A percentile compares a stretch with the other conserved stretches of the same genome.
Conservation (phyloP, 2,797 vertebrate genomes). For the Poeciliopsis paucimaculata region DNA sequence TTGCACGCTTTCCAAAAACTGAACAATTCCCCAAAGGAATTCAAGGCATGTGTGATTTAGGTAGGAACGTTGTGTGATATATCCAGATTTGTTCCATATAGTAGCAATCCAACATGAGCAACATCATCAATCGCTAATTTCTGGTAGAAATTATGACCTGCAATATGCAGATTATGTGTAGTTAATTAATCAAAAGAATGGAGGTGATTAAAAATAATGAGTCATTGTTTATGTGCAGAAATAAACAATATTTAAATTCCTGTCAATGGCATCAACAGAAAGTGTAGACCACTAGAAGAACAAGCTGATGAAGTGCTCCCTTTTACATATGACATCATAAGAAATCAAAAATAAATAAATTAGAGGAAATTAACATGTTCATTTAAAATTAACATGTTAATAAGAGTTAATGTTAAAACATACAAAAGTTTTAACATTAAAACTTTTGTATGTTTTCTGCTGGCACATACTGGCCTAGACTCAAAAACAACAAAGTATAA, state of each 20-base stretch:
- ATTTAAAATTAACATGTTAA: too few relatives aligned
- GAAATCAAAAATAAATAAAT: too few relatives aligned
- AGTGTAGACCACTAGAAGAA: too few relatives aligned
- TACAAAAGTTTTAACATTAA: too few relatives aligned
- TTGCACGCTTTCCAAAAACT: constrained; percentile 40
- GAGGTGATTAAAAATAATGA: background rate
- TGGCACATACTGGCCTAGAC: background rate
- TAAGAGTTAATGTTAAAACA: too few relatives aligned
- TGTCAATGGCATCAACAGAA: too few relatives aligned
- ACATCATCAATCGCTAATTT: background rate
- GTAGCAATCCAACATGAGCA: background rate
- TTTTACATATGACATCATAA: too few relatives aligned
- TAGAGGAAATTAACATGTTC: background rate
- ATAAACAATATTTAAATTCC: too few relatives aligned
- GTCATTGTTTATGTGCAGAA: too few relatives aligned
- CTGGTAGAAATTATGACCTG: background rate
- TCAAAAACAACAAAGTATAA: background rate
- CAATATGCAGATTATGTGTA: background rate
- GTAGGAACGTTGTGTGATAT: background rate
- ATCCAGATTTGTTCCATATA: background rate
- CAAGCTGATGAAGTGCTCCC: too few relatives aligned
- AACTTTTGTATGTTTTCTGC: background rate
- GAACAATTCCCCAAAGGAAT: constrained; percentile 26
- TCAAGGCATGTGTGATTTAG: constrained; percentile 22
- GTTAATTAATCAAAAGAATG: background rate